Conservation (phyloP, 2,888 invertebrate species). For the Ennomos fuscantarius region DNA sequence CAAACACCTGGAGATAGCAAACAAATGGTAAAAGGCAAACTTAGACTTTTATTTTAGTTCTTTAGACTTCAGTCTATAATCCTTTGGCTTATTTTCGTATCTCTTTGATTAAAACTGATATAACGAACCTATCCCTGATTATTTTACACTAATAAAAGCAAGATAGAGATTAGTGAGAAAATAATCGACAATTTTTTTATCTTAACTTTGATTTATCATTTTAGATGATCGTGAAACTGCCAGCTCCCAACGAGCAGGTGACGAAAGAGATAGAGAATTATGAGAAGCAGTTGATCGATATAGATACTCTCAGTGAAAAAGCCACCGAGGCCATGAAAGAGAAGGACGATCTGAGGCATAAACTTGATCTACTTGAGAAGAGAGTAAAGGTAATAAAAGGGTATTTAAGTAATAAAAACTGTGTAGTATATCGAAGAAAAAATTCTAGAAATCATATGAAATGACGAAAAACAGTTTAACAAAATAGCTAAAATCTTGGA, state of each 20-base stretch:
- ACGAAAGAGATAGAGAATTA: slow-evolving; percentile 90
- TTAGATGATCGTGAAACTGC: slow-evolving; percentile 87
- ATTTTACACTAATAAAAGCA: no score
- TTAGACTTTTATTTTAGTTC: no score
- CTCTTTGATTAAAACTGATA: no score
- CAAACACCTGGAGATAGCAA: no score
- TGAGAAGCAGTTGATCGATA: slow-evolving; percentile 91
- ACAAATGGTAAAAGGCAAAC: no score
- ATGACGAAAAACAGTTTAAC: background rate
- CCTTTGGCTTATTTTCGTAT: no score
- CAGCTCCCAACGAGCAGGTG: slow-evolving; percentile 87
- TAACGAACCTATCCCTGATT: no score
- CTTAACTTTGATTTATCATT: slow-evolving; percentile 34
- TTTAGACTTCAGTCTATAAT: no score
- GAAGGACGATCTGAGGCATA: slow-evolving; percentile 86
- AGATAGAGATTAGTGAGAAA: no score
- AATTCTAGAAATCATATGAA: background rate
- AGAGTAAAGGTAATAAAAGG: slow-evolving; percentile 86
- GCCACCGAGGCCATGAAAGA: slow-evolving; percentile 89
- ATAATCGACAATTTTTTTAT: no score
- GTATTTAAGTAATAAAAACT: background rate
- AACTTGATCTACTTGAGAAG: slow-evolving; percentile 89
- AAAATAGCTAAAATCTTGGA: no score
- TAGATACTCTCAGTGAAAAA: slow-evolving; percentile 89
- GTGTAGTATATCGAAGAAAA: no score